Evolutionary conservation across 2,888 invertebrate genomes (phyloP), one percentile per base, ranked within the genome.

Genomic region (Agrotis segetum): DNA sequence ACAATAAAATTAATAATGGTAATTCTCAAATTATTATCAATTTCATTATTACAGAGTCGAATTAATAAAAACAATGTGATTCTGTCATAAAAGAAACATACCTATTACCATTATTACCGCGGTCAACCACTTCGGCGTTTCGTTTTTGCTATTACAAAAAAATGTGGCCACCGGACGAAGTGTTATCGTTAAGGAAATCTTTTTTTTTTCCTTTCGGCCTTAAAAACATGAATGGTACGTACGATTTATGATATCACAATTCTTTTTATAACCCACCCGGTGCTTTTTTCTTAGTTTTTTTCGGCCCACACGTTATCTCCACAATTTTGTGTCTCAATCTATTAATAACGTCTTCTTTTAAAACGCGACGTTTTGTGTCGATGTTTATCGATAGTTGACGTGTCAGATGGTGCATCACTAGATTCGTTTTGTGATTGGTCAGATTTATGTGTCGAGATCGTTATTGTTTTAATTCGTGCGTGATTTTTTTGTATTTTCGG

Each of bases 181-280:
- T 87, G 87, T 84, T 94, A 95, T 95, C 95, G 85, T 87, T 90
- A 93, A 95, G 95, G 95, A 95, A 95, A 95, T 95, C 95, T 92
- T 84, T 84, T 84, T 90, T 94, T 95, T 95, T 85, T 74, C 53
- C 70, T 80, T 81, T 81, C 88, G 89, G 89, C 84, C 84, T 90
- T 89, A 90, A 92, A 92, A 93, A 93, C 95, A 95, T 95, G 95
- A 95, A 95, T 95, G 95, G 95, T 94, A 91, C 90, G 90, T 93
- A 95, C 94, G 92, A 95, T 95, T 95, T 96, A 95, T 95, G 95
- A 92, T 93, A 94, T 95, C 94, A 93, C 93, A 94, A 92, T 92
- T 94, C 94, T 95, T 93, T 94, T 94, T 95, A 92, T 92, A 92
- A 92, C 91, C 89, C 90, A 89, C 91, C 91, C 89, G 85, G 88